Evolutionary conservation across 2,888 invertebrate genomes (phyloP).

Genomic region (Eristalis tenax): DNA sequence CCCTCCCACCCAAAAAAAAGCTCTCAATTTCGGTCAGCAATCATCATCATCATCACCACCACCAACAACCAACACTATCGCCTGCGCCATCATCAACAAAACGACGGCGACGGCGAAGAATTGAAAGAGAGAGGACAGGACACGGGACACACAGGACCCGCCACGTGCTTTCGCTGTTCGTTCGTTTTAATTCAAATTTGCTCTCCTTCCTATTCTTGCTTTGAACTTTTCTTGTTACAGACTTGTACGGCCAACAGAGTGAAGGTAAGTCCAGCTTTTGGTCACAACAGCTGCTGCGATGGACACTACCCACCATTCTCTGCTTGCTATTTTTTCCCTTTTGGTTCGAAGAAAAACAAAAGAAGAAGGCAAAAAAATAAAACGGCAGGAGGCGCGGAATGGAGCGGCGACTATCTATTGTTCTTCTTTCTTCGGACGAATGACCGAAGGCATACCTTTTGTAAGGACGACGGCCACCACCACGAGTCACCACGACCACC

Average conservation of each 20-base stretch:
- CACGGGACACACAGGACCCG: background rate
- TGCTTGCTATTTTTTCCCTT: background rate
- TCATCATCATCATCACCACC: background rate
- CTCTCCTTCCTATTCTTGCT: background rate
- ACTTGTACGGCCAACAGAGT: background rate
- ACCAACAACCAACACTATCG: background rate
- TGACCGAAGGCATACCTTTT: constrained; percentile 65
- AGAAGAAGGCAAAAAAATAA: constrained; percentile 1
- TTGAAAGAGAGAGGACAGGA: background rate
- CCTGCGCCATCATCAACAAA: background rate
- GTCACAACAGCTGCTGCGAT: background rate
- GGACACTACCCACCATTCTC: background rate
- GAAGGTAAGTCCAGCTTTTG: background rate
- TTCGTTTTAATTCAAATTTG: background rate
- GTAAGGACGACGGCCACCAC: constrained; percentile 31
- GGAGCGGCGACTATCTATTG: constrained; percentile 70
- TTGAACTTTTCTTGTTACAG: background rate
- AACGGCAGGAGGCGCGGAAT: constrained; percentile 63
- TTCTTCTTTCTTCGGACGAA: constrained; percentile 68
- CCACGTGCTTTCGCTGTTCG: background rate
- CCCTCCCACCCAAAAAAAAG: constrained; percentile 9
- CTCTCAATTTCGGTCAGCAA: constrained; percentile 39
- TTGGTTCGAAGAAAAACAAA: constrained; percentile 29
- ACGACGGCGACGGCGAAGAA: background rate
- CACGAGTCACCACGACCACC: constrained; percentile 23